A percentile compares a stretch with the other conserved stretches of the same genome.
Conservation (phyloP, 2,888 invertebrate genomes). For the Yponomeuta plumbellus region DNA sequence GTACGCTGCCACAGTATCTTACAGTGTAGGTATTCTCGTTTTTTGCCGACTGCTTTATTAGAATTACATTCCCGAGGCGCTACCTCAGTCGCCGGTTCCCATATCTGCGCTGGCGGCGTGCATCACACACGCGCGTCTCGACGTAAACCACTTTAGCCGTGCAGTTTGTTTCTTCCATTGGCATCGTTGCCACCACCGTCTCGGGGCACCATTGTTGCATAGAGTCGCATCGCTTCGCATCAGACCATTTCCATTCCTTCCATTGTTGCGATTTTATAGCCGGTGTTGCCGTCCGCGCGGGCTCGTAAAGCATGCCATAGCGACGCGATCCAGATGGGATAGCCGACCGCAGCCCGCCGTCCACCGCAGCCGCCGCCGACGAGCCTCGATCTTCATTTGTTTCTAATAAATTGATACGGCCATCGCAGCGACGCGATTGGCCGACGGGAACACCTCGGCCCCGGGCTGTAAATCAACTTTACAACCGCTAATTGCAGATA, state of each 20-base stretch:
- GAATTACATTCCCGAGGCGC: slow-evolving; percentile 14
- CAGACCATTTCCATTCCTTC: slow-evolving; percentile 69
- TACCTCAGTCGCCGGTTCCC: slow-evolving; percentile 6
- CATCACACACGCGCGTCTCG: slow-evolving; percentile 23
- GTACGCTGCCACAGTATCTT: neutral
- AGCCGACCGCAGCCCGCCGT: slow-evolving; percentile 65
- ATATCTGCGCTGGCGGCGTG: slow-evolving; percentile 17
- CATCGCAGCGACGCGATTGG: slow-evolving; percentile 48
- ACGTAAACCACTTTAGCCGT: neutral
- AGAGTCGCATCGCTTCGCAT: slow-evolving; percentile 63
- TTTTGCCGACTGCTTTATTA: slow-evolving; percentile 14
- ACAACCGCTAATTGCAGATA: slow-evolving; percentile 77
- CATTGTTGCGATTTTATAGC: slow-evolving; percentile 75
- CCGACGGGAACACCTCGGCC: slow-evolving; percentile 63
- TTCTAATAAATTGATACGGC: slow-evolving; percentile 73
- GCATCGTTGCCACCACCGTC: slow-evolving; percentile 69
- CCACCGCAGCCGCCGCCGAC: slow-evolving; percentile 38
- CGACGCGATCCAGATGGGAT: slow-evolving; percentile 58
- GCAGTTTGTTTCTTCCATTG: slow-evolving; percentile 31
- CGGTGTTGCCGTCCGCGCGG: slow-evolving; percentile 68
- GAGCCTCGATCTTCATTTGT: slow-evolving; percentile 63
- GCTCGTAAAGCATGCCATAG: slow-evolving; percentile 69
- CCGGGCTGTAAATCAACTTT: slow-evolving; percentile 73
- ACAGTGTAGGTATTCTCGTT: slow-evolving; percentile 2
- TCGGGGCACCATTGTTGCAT: slow-evolving; percentile 71